Evolutionary conservation across 2,113 vertebrate species (phyloP).

Genomic region (Neofelis nebulosa): DNA sequence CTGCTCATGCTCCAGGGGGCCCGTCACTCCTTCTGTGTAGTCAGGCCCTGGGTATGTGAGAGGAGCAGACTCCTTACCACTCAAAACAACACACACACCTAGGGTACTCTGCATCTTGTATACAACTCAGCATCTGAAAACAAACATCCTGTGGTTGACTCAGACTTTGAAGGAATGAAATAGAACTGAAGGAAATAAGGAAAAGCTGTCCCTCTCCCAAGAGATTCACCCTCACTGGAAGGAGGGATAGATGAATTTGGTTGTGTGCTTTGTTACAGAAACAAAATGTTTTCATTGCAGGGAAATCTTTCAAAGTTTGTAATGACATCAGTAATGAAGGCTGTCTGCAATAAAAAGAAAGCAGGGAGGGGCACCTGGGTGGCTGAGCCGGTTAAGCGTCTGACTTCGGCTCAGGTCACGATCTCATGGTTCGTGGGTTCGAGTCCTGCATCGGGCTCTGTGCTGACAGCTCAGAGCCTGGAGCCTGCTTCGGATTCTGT

Average conservation of each 20-base stretch:
- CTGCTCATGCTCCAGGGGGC: background rate
- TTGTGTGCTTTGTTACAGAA: background rate
- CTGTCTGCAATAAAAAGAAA: background rate
- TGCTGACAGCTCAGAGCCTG: no score
- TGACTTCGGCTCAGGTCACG: no score
- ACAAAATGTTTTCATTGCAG: background rate
- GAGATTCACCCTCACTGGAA: background rate
- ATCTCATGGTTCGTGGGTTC: no score
- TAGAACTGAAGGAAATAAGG: background rate
- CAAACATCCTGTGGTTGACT: constrained; percentile 64
- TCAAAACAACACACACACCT: constrained; percentile 29
- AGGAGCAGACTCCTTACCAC: constrained; percentile 44
- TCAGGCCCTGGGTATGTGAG: background rate
- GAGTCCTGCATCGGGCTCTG: no score
- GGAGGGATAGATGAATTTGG: background rate
- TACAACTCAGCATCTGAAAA: constrained; percentile 57
- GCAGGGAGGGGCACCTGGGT: background rate
- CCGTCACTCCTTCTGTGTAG: background rate
- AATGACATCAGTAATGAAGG: background rate
- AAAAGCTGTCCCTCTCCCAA: background rate
- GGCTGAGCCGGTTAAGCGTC: no score
- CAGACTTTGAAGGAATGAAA: background rate
- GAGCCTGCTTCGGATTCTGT: no score
- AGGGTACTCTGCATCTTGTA: constrained; percentile 48
- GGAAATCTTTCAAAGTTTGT: background rate